These are phyloP conservation scores for Rhegmatorhina hoffmannsi DNA, from an alignment of 2,113 vertebrate genomes.

Conservation along the genomic window DNA sequence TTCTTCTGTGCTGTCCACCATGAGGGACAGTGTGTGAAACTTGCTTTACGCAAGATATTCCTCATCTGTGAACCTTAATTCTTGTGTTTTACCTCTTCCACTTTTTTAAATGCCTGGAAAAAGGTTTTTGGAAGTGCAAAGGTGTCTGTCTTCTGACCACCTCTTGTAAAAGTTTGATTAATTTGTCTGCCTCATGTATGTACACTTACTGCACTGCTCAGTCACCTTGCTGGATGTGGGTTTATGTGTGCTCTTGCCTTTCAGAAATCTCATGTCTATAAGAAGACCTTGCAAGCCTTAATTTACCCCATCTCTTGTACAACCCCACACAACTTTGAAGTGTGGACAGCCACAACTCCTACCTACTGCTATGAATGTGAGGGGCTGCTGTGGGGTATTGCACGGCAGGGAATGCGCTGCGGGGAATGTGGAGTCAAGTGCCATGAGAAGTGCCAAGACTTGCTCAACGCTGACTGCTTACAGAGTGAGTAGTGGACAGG, in stretches of 20 bases:
- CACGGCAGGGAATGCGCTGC: constrained; percentile 97
- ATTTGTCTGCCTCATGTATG: background rate
- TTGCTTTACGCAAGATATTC: background rate
- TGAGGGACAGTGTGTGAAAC: background rate
- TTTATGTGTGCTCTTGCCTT: constrained; percentile 21
- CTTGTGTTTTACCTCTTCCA: background rate
- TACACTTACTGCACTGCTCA: background rate
- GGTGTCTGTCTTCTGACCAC: background rate
- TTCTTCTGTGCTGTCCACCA: background rate
- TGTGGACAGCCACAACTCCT: constrained; percentile 96
- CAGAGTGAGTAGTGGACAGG: constrained; percentile 85
- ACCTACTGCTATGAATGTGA: constrained; percentile 99
- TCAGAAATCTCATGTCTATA: constrained; percentile 97
- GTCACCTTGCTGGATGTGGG: background rate
- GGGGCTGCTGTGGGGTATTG: constrained; percentile 96
- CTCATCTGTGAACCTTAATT: background rate
- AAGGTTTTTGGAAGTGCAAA: background rate
- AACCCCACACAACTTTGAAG: constrained; percentile 96
- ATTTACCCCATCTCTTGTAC: constrained; percentile 99
- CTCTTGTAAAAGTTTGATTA: background rate
- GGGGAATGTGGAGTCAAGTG: constrained; percentile 96
- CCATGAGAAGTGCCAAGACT: constrained; percentile 98
- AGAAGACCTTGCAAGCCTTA: constrained; percentile 97
- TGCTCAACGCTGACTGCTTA: constrained; percentile 96
- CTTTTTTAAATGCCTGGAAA: background rate